Evolutionary conservation across 1,140 invertebrate species (phyloP).

Genomic region (Daktulosphaira vitifoliae): DNA sequence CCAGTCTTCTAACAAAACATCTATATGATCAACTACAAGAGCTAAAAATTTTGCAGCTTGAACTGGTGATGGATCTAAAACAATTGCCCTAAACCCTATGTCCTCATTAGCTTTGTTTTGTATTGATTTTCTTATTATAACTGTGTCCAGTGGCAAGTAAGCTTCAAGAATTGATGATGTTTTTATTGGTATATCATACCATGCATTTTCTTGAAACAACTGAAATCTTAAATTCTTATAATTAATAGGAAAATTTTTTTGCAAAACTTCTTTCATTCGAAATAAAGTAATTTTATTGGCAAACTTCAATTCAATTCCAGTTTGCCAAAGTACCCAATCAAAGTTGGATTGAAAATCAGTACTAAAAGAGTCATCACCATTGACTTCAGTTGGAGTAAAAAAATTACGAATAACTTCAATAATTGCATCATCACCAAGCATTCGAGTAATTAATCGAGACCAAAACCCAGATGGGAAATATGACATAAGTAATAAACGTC

Average conservation of each 20-base stretch:
- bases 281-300: constrained; percentile 66
- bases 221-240: constrained; percentile 44
- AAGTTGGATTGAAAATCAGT: constrained; percentile 47
- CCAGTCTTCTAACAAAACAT: constrained; percentile 96
- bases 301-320: constrained; percentile 79
- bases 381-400: constrained; percentile 57
- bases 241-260: constrained; percentile 49
- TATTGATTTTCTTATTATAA: constrained; percentile 59
- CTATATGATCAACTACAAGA: constrained; percentile 91
- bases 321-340: constrained; percentile 94
- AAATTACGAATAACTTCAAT: constrained; percentile 68
- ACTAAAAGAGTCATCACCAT: constrained; percentile 29
- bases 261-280: constrained; percentile 71
- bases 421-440: constrained; percentile 81
- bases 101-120: constrained; percentile 46
- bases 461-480: constrained; percentile 98
- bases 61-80: constrained; percentile 63
- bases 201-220: constrained; percentile 69
- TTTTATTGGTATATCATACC: constrained; percentile 73
- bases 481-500: constrained; percentile 74
- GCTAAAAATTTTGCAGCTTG: constrained; percentile 78
- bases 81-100: constrained; percentile 58
- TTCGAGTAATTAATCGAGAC: constrained; percentile 84
- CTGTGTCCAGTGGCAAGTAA: constrained; percentile 66
- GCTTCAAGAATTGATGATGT: constrained; percentile 82